phyloP scores from a whole-genome alignment of 2,797 vertebrate genomes.

The Podargus strigoides region DNA sequence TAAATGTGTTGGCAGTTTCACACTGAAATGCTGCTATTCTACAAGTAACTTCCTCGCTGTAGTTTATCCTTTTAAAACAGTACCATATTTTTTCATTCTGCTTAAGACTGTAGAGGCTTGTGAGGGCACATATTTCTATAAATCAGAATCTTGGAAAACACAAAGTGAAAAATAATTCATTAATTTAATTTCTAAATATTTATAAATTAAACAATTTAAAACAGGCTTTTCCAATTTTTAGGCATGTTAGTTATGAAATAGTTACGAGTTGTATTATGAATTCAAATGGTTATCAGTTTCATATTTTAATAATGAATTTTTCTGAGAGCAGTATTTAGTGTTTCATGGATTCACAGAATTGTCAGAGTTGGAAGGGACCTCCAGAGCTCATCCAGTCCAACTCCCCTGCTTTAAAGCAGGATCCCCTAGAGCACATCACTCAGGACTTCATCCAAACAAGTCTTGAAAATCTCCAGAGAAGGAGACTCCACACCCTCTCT shows the following conservation, averaged over 20 bases:
- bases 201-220: not conserved
- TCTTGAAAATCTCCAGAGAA: too few species aligned
- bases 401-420: too few species aligned
- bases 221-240: not conserved
- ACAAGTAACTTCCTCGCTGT: constrained; percentile 32
- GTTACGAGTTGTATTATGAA: not conserved
- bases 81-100: not conserved
- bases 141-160: not conserved
- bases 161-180: not conserved
- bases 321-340: not conserved
- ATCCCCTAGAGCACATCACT: too few species aligned
- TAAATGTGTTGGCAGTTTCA: constrained; percentile 59
- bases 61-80: constrained; percentile 3
- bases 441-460: too few species aligned
- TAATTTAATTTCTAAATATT: not conserved
- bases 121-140: not conserved
- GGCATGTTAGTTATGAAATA: not conserved
- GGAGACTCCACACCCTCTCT: too few species aligned
- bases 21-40: constrained; percentile 23
- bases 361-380: too few species aligned
- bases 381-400: too few species aligned
- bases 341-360: too few species aligned
- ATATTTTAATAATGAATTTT: not conserved
- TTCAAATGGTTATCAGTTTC: not conserved
- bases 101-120: not conserved